Conservation (phyloP, 2,113 vertebrate species). For the Gymnobelideus leadbeateri region DNA sequence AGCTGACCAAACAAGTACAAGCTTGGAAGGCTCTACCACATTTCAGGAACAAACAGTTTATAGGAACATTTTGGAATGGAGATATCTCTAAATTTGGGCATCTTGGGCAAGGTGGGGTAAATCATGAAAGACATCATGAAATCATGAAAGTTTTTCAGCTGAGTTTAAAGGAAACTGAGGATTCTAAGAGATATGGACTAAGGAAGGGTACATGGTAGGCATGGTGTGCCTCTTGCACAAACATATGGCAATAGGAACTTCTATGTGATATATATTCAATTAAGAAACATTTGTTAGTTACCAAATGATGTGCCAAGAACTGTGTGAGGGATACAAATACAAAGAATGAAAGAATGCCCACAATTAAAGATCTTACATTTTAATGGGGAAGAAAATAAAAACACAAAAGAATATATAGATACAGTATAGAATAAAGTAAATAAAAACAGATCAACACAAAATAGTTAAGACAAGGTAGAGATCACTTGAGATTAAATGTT, state of each 20-base stretch:
- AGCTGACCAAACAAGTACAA: too few species aligned
- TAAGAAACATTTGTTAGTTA: background rate
- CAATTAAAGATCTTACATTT: background rate
- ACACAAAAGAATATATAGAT: background rate
- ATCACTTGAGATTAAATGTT: background rate
- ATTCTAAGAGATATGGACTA: background rate
- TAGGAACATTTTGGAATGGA: too few species aligned
- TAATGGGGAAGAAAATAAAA: background rate
- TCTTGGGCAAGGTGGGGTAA: background rate
- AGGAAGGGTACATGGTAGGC: background rate
- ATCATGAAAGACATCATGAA: background rate
- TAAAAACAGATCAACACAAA: background rate
- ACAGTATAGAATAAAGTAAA: background rate
- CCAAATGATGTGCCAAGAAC: background rate
- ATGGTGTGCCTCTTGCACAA: background rate
- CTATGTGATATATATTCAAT: background rate
- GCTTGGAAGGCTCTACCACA: too few species aligned
- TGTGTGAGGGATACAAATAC: background rate
- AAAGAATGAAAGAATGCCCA: background rate
- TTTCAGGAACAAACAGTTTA: too few species aligned
- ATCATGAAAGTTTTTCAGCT: background rate
- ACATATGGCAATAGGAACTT: background rate
- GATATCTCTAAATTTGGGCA: too few species aligned
- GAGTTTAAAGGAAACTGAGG: background rate
- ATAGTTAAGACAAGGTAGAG: background rate